Base-by-base conservation (phyloP, 2,113 vertebrate species). In the Hydropotes inermis region DNA sequence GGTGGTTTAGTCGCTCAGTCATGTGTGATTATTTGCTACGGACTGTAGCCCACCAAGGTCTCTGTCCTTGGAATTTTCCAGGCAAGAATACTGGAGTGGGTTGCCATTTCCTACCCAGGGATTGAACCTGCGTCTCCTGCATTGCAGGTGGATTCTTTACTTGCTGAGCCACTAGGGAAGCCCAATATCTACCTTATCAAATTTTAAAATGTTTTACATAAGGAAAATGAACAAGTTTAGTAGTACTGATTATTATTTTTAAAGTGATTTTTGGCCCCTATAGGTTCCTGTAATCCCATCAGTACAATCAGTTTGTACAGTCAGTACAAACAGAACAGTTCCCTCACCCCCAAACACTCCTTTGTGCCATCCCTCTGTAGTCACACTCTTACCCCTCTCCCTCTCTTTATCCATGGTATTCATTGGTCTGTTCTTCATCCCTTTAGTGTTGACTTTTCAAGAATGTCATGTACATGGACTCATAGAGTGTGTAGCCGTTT, bases 141-240 rank as follows among this genome's bases (percentile, higher is more conserved):
- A 43, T 27, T 76, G 23, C 70, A 43, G 39, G 70, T 43, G 12
- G 70, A 76, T 43, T 76, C 39, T 76, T 76, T 25, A 76, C 39
- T 25, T 76, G 39, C 70, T 76, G 70, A 76, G 39, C 39, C 39
- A 27, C 70, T 14, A 76, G 70, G 3, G 21, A 43, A 43, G 39
- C 70, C 39, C 70, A 15, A 1, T 43, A 55, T 58, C 9, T 97
- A 11, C 36, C 19, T 87, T 61, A 92, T 60, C 8, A 86, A 91
- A 4, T 95, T 60, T 93, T 95, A 88, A 79, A 64, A 39, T 89
- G 25, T 43, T 83, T 55, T 81, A 90, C 28, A 2, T 70, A 91
- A 52, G 47, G 50, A 82, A 82, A 64, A 60, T 74, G 45, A 61
- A 47, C 36, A 88, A 78, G 60, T 47, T 50, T 57, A 87, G 7